Evolutionary conservation across 2,888 invertebrate species (phyloP), one percentile per base, ranked within the genome.

Genomic region (Pollenia labialis): DNA sequence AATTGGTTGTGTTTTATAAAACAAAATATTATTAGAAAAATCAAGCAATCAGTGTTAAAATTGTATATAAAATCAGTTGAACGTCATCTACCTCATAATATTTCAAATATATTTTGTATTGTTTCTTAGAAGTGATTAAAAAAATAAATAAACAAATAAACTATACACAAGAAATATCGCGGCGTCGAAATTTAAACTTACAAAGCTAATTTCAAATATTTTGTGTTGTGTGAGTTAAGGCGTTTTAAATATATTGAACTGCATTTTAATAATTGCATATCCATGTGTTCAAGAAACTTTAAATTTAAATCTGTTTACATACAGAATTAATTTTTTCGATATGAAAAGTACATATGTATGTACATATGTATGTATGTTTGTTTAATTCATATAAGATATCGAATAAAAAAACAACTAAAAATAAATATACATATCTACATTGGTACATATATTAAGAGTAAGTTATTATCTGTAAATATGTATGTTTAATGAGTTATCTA

Each of bases 31-130:
- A 32, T 42, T 23, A 14, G 42, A 54, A 44, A 76, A 60, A 69
- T 54, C 69, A 82, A 82, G 82, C 14, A 69, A 76, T 54, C 76
- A 76, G 18, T 69, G 69, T 56, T 71, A 46, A 76, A 76, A 69
- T 82, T 82, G 75, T 68, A 74, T 42, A 81, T 10, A 75, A 75
- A 87, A 81, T 84, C 80, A 84, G 58, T 77, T 68, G 12, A 52
- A 82, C 74, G 71, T 83, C 83, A 81, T 52, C 77, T 87, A 88
- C 85, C 88, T 88, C 87, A 85, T 54, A 23, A 86, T 86, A 88
- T 80, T 84, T 88, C 80, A 89, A 88, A 87, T 88, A 62, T 62
- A 62, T 75, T 77, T 46, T 71, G 42, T 80, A 72, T 72, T 54
- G 72, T 54, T 71, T 79, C 71, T 62, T n/a, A 48, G 8, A 64